phyloP scores from a whole-genome alignment of 2,888 invertebrate species.

The Orthosia gothica region DNA sequence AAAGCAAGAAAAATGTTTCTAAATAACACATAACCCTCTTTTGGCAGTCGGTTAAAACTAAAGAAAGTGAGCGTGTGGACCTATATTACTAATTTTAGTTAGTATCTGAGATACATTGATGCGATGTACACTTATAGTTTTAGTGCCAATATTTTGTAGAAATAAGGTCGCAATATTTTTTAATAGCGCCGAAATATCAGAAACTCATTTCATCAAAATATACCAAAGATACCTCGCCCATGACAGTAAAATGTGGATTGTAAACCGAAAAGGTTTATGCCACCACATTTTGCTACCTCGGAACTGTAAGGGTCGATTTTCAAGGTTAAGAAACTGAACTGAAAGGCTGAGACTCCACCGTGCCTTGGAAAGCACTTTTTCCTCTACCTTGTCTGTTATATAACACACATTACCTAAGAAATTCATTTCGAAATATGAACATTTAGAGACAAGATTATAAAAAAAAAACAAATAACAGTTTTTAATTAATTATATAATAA shows the following conservation, averaged over 20 bases:
- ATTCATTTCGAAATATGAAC: no score
- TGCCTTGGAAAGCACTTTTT: neutral
- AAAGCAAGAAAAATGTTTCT: no score
- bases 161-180: neutral
- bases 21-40: no score
- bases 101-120: neutral
- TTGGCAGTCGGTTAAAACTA: no score
- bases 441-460: no score
- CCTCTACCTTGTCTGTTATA: no score
- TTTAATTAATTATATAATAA: no score
- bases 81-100: neutral
- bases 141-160: neutral
- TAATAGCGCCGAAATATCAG: neutral
- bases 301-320: neutral
- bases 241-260: neutral
- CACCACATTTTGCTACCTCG: neutral
- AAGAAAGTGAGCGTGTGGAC: no score
- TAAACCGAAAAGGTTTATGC: neutral
- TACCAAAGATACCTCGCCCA: neutral
- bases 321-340: neutral
- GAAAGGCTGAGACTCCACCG: neutral
- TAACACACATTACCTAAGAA: no score
- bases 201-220: neutral
- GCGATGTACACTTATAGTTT: neutral
- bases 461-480: no score